Evolutionary conservation across 2,797 vertebrate genomes (phyloP), one percentile per base, ranked within the genome.

Genomic region (Halcyon chelicuti): DNA sequence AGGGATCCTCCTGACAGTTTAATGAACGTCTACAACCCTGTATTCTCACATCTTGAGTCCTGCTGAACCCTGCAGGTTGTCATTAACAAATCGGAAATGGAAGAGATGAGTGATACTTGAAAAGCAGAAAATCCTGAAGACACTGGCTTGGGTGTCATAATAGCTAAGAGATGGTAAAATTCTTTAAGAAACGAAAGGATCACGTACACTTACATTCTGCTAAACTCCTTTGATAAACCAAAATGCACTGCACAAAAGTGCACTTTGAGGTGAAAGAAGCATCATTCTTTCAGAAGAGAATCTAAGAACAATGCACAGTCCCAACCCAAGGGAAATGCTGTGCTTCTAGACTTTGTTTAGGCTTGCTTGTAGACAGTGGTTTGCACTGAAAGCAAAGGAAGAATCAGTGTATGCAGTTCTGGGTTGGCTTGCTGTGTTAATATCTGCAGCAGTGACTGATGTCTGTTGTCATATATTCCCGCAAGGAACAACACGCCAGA

Each of bases 381-480:
- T 88, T 90, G 52, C 5, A 18, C 29, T 37, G 67, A 93, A 90
- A 90, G 72, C 70, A 75, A 85, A 91, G 17, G 40, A 89, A 73
- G 71, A 94, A 84, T 61, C 26, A 31, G 75, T 66, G 86, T 49
- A 11, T 71, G 60, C 63, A 74, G 29, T 81, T 81, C 77, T 82
- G 54, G 35, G 52, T 66, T 85, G 60, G 42, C 46, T 93, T 95
- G 78, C 40, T 47, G 5, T 57, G 60, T 65, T 94, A 86, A 51
- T 91, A 89, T 78, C 91, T 93, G 52, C 49, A 76, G 42, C 52
- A 85, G 67, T 92, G 93, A 93, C 68, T 95, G 93, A 97, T 93
- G 54, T 79, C 72, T 95, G 66, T 81, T 96, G 96, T 96, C 94
- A 94, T 42, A 25, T 87, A 94, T 94, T 96, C 89, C 88, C 95